phyloP scores from a whole-genome alignment of 2,797 vertebrate genomes.

The Gastrophryne carolinensis region DNA sequence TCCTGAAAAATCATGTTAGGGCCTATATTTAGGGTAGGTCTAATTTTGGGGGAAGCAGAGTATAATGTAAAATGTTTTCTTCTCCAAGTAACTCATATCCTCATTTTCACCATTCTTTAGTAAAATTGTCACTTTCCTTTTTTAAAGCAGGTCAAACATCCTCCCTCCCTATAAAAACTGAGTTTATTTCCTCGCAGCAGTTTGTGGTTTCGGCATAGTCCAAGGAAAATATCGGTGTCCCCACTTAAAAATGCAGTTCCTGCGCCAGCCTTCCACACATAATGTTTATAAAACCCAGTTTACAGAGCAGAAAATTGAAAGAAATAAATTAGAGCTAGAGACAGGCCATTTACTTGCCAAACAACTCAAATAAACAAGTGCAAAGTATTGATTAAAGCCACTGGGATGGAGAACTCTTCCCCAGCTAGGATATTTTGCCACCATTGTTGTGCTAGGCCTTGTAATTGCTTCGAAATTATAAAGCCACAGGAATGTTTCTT shows the following conservation, averaged over 20 bases:
- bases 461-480: no score
- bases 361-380: not conserved
- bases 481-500: no score
- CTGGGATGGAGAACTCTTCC: not conserved
- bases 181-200: slow-evolving; percentile 20
- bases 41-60: no score
- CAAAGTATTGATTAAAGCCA: not conserved
- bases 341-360: not conserved
- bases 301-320: not conserved
- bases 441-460: no score
- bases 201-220: slow-evolving; percentile 7
- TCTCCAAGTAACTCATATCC: no score
- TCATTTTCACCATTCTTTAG: not conserved
- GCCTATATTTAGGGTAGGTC: no score
- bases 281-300: slow-evolving; percentile 25
- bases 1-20: no score
- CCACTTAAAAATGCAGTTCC: slow-evolving; percentile 33
- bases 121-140: slow-evolving; percentile 24
- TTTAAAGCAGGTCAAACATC: slow-evolving; percentile 30
- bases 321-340: not conserved
- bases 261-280: slow-evolving; percentile 26
- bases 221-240: slow-evolving; percentile 29
- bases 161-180: slow-evolving; percentile 22
- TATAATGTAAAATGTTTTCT: no score
- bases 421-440: no score